Base-by-base conservation (phyloP, 2,797 vertebrate genomes). In the Pagetopsis macropterus region DNA sequence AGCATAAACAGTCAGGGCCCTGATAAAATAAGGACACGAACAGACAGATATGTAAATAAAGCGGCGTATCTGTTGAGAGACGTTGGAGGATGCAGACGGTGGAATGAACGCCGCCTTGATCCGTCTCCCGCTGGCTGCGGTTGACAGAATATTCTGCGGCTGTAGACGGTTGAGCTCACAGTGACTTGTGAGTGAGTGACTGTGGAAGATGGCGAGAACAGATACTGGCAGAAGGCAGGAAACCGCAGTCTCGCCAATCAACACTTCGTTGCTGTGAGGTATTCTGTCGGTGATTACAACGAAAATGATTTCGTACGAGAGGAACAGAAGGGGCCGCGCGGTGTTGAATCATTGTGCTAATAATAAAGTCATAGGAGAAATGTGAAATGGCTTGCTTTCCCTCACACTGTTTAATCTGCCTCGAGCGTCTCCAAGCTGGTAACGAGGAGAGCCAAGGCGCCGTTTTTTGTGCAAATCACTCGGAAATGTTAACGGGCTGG, bases 311-410 rank as follows among this genome's bases (percentile, higher is more conserved):
- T 85, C 44, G 78, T 54, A 88, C 37, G 79, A 77, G 82, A 68
- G 71, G 79, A 91, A 90, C 86, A 91, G 85, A 89, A 87, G 85
- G 33, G 87, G 43, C 73, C 74, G 82, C 83, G 79, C 75, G 46
- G 78, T 19, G 77, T 83, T 82, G 75, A 89, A 86, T 88, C 75
- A 75, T 67, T 64, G 78, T 51, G 81, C 83, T 89, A 87, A 90
- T 91, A 90, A 92, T 89, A 87, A 89, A 92, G 91, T 92, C 83
- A 90, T 73, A 78, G 76, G 75, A 85, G 76, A 88, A 87, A 87
- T 91, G 77, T 85, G 80, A 78, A 74, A 76, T 51, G 76, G 70
- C 78, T 87, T 83, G 86, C 85, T 87, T 90, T 87, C 67, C 72
- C 81, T 84, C 78, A 71, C 85, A 78, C 79, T 74, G 77, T 91